Evolutionary conservation across 2,888 invertebrate species (phyloP).

Genomic region (Callinectes sapidus): DNA sequence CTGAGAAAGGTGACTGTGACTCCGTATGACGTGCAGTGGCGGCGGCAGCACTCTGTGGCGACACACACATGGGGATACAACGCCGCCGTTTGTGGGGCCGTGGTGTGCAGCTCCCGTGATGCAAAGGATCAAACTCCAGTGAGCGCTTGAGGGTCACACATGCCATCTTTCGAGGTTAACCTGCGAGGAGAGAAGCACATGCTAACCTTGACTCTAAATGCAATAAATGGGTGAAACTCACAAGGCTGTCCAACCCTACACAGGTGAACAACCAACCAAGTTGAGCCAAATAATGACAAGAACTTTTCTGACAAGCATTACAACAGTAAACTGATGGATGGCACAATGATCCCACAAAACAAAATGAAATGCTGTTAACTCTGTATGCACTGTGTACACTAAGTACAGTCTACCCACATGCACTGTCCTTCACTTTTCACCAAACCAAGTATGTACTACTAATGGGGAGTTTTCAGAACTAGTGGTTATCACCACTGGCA

Average conservation of each 20-base stretch:
- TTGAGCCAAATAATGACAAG: background rate
- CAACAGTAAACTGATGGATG: background rate
- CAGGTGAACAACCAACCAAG: background rate
- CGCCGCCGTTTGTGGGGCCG: slow-evolving; percentile 71
- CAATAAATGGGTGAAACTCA: background rate
- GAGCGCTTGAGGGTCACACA: slow-evolving; percentile 97
- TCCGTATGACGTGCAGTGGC: slow-evolving; percentile 79
- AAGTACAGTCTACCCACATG: too few relatives aligned
- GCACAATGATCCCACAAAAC: background rate
- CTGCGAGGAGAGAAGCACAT: background rate
- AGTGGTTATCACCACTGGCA: too few relatives aligned
- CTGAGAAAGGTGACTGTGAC: slow-evolving; percentile 88
- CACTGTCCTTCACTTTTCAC: too few relatives aligned
- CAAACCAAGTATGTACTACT: too few relatives aligned
- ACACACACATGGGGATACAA: slow-evolving; percentile 90
- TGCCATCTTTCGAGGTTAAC: slow-evolving; percentile 84
- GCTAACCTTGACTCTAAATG: background rate
- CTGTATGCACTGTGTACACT: too few relatives aligned
- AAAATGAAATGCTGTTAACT: too few relatives aligned
- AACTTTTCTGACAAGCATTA: background rate
- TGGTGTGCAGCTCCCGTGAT: slow-evolving; percentile 69
- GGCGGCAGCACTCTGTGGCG: slow-evolving; percentile 76
- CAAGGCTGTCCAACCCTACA: background rate
- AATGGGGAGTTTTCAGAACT: too few relatives aligned
- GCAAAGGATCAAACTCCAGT: slow-evolving; percentile 93